Evolutionary conservation across 2,888 invertebrate species (phyloP), one percentile per base, ranked within the genome.

Genomic region (Microdon myrmicae): DNA sequence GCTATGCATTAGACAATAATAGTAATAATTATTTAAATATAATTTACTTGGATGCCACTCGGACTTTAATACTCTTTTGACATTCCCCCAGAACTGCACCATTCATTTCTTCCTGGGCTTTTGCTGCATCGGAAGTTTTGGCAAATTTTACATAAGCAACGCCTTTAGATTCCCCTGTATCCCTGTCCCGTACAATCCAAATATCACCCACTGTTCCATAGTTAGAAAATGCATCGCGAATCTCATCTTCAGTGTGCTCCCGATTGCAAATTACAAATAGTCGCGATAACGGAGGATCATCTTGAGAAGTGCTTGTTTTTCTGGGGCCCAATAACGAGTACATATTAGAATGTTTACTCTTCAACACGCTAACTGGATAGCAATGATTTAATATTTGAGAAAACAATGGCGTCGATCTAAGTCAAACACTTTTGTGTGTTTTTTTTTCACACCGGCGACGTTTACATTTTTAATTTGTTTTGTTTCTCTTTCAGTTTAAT

Each of bases 111-210:
- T 96, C 95, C 71, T 95, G 83, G 2, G 95, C 96, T 49, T 73
- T 74, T 1, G 94, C 94, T 2, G 96, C 96, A 78, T 94, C 92
- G 0, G 94, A 93, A 0, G 95, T 93, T 82, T 92, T 94, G 0
- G 88, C 84, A 79, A 87, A 96, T 75, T 95, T 94, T 3, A 96
- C 88, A 74, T 93, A 96, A 0, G 89, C 90, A 35, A 96, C 89
- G 45, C 94, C 94, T 86, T 92, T 94, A 69, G 87, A 86, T 71
- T 90, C 90, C 38, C 91, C 90, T 7, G 89, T 87, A 67, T 82
- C 83, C 66, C 87, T 86, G 74, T 95, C 92, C 76, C 89, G 89
- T 9, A 95, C 91, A 69, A 94, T 86, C 86, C 90, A 90, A 67
- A 96, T 84, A 77, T 95, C 94, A 76, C 93, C 92, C 67, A 96